Evolutionary conservation across 2,797 vertebrate species (phyloP).

Genomic region (Eupleurogrammus muticus): DNA sequence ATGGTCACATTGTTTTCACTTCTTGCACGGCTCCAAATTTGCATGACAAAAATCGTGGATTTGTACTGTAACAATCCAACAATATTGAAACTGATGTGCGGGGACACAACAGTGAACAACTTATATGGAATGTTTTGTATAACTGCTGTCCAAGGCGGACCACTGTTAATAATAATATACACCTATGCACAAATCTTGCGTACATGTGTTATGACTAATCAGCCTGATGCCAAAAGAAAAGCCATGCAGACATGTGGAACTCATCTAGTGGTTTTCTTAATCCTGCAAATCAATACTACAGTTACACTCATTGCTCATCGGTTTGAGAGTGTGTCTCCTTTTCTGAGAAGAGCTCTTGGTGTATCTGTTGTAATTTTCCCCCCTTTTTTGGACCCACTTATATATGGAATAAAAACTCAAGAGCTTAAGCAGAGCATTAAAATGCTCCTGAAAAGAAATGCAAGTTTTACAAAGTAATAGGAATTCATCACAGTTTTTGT

Average conservation of each 20-base stretch:
- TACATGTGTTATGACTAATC: conserved; percentile 65
- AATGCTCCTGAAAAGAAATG: conserved; percentile 47
- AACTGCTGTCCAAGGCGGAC: conserved; percentile 39
- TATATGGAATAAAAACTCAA: conserved; percentile 81
- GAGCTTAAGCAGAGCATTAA: conserved; percentile 70
- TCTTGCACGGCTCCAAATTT: conserved; percentile 47
- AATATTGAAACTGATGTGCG: conserved; percentile 75
- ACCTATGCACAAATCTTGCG: conserved; percentile 85
- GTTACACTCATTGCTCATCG: conserved; percentile 64
- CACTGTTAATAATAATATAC: conserved; percentile 75
- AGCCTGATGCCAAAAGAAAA: conserved; percentile 64
- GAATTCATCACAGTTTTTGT: too few relatives aligned
- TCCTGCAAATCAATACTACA: conserved; percentile 63
- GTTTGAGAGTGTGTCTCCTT: conserved; percentile 53
- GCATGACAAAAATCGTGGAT: conserved; percentile 71
- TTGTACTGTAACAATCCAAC: conserved; percentile 81
- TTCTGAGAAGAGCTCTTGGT: conserved; percentile 71
- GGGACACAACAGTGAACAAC: conserved; percentile 70
- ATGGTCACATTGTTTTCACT: conserved; percentile 46
- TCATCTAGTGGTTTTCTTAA: conserved; percentile 74
- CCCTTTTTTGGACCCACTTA: conserved; percentile 79
- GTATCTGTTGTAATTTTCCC: conserved; percentile 74
- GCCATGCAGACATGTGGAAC: conserved; percentile 78
- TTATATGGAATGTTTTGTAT: conserved; percentile 72
- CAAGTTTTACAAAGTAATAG: too few relatives aligned